A percentile compares a stretch with the other conserved stretches of the same genome.
Conservation (phyloP, 2,888 invertebrate species). For the Habrosyne pyritoides region DNA sequence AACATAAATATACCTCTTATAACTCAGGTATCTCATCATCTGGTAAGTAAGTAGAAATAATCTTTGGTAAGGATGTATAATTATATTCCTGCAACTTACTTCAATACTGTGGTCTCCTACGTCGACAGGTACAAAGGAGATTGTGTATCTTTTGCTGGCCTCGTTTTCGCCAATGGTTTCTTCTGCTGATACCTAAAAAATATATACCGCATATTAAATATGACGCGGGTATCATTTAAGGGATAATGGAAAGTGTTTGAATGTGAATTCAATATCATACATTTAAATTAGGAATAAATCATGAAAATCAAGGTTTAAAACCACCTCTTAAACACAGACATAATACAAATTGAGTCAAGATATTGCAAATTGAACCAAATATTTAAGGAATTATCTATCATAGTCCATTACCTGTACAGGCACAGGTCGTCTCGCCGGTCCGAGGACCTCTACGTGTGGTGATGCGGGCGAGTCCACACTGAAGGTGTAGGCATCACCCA, state of each 20-base stretch:
- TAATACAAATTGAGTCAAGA: background rate
- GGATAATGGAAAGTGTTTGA: no score
- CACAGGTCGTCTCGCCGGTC: conserved; percentile 88
- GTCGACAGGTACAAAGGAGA: conserved; percentile 92
- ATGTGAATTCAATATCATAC: no score
- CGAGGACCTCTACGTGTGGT: conserved; percentile 91
- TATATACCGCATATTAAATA: conserved; percentile 1
- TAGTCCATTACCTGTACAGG: conserved; percentile 82
- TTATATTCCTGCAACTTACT: conserved; percentile 79
- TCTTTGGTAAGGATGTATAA: no score
- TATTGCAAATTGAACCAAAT: no score
- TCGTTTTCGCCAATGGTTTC: conserved; percentile 78
- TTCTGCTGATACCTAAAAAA: conserved; percentile 70
- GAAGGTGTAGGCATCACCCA: conserved; percentile 92
- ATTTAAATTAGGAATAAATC: no score
- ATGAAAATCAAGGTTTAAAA: no score
- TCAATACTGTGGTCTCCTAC: conserved; percentile 97
- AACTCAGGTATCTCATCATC: background rate
- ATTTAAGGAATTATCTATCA: background rate
- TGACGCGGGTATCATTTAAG: no score
- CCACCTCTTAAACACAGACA: background rate
- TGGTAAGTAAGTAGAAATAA: no score
- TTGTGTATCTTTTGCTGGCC: conserved; percentile 81
- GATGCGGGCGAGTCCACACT: conserved; percentile 93
- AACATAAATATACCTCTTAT: background rate